Evolutionary conservation across 2,888 invertebrate species (phyloP).

Genomic region (Leptodirus hochenwartii): DNA sequence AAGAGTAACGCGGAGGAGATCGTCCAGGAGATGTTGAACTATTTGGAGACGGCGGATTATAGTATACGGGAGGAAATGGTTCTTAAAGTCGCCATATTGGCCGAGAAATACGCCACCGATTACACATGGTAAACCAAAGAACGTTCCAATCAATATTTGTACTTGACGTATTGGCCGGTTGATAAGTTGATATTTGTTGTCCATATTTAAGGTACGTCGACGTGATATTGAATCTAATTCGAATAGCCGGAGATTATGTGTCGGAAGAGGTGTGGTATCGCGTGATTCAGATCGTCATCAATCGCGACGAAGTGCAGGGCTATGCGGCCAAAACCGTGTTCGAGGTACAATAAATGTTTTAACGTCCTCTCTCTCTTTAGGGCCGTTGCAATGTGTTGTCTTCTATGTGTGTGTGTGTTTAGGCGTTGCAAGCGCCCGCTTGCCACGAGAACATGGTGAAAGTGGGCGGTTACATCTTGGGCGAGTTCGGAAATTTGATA

Average conservation of each 20-base stretch:
- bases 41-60: slow-evolving; percentile 97
- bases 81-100: slow-evolving; percentile 94
- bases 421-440: slow-evolving; percentile 93
- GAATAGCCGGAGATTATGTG: slow-evolving; percentile 99
- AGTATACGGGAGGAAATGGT: slow-evolving; percentile 99
- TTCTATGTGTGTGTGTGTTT: slow-evolving; percentile 9
- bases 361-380: no score
- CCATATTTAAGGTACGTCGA: slow-evolving; percentile 47
- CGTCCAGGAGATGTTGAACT: slow-evolving; percentile 98
- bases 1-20: slow-evolving; percentile 98
- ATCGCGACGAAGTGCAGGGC: slow-evolving; percentile 97
- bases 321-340: slow-evolving; percentile 99
- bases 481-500: slow-evolving; percentile 98
- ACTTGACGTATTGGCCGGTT: no score
- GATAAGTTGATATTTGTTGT: slow-evolving; percentile 1
- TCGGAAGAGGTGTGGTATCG: slow-evolving; percentile 99
- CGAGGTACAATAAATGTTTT: no score
- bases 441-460: slow-evolving; percentile 99
- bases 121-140: slow-evolving; percentile 99
- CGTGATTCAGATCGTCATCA: slow-evolving; percentile 98
- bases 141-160: no score
- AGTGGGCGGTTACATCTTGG: slow-evolving; percentile 97
- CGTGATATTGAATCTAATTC: slow-evolving; percentile 94
- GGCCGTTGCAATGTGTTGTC: not conserved
- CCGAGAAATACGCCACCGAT: slow-evolving; percentile 98